Evolutionary conservation across 2,888 invertebrate genomes (phyloP).

Genomic region (Agrilus mali): DNA sequence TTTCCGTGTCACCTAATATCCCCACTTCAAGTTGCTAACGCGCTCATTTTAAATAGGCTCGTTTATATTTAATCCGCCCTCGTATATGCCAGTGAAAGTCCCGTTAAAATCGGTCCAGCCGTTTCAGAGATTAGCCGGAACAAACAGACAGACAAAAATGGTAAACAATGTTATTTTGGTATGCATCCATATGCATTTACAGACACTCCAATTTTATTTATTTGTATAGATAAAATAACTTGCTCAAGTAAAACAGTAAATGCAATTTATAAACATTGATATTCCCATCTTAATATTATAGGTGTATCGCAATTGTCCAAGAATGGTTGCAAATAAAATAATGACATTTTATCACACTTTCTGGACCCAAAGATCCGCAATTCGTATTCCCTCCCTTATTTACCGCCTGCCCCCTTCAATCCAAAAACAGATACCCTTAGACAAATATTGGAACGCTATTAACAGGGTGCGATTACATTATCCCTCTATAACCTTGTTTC

Average conservation of each 20-base stretch:
- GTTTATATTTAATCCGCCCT: too few species aligned
- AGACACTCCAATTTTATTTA: too few species aligned
- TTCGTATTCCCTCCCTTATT: conserved; percentile 10
- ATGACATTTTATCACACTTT: conserved; percentile 14
- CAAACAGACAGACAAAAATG: too few species aligned
- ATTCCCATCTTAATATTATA: not conserved
- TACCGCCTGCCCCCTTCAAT: conserved; percentile 11
- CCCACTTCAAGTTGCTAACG: too few species aligned
- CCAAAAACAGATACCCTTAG: conserved; percentile 13
- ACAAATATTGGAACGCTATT: conserved; percentile 17
- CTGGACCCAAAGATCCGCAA: conserved; percentile 14
- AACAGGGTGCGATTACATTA: conserved; percentile 9
- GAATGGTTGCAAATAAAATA: conserved; percentile 10
- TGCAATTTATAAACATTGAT: not conserved
- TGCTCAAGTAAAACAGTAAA: not conserved
- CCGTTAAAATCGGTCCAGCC: too few species aligned
- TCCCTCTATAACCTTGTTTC: not conserved
- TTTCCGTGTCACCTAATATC: too few species aligned
- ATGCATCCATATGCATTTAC: too few species aligned
- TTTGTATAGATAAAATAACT: too few species aligned
- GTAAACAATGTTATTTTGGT: too few species aligned
- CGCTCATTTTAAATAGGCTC: too few species aligned
- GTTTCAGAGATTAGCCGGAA: too few species aligned
- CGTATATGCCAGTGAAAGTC: too few species aligned
- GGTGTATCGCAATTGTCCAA: conserved; percentile 8